Base-by-base conservation (phyloP, 2,888 invertebrate genomes). In the Hoplodrina blanda region DNA sequence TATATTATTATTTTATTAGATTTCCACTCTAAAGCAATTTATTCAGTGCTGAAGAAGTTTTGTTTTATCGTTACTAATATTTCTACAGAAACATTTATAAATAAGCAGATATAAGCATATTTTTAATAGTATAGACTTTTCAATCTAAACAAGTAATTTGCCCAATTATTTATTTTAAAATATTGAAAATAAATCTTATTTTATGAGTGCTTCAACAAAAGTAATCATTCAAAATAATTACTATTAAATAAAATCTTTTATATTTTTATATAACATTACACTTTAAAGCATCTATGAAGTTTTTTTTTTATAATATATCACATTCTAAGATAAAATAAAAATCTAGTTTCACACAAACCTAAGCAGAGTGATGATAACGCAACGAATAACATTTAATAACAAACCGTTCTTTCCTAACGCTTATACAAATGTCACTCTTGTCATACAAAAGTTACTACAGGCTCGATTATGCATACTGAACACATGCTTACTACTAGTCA, bases 391-490 rank as follows among this genome's bases (percentile, higher is more conserved):
- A 19, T 44, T 54, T 52, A 15, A 13, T 55, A 64, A 64, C 33
- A 69, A n/a, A 49, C 7, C 3, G 5, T 33, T 53, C 30, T 13
- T 50, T 44, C 25, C 52, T 57, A 62, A 62, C 3, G 17, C 19
- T 46, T 73, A 62, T 17, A 64, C 46, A 61, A 65, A 53, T 50
- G 44, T 63, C 52, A 80, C 75, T 61, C 44, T 63, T 74, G 69
- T 69, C 20, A 79, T 74, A 75, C 69, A 62, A 69, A 80, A 73
- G 62, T 73, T 33, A 25, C 59, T 69, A 60, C 53, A 59, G 53
- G 69, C 55, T 63, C 74, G 62, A 75, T 64, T 75, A 80, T 62
- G 53, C 80, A 52, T 57, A 69, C 52, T 60, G 75, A 76, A 76
- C 80, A 79, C 80, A 67, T 76, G 46, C 60, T 50, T 60, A 44